phyloP scores from a whole-genome alignment of 2,113 vertebrate genomes.

The Thomomys bottae region DNA sequence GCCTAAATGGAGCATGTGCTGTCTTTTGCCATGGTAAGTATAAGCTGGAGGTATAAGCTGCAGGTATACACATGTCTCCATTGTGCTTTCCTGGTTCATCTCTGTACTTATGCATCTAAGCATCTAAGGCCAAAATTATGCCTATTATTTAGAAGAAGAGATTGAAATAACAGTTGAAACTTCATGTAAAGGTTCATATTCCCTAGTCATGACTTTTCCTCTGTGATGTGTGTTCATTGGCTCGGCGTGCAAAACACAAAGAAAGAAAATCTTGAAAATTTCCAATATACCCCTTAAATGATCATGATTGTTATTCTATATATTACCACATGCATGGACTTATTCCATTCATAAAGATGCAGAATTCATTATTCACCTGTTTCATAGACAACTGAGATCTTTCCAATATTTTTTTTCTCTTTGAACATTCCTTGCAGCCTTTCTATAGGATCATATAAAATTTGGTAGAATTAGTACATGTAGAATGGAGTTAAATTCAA shows the following conservation, averaged over 20 bases:
- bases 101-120: rapidly evolving
- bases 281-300: neutral
- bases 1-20: rapidly evolving
- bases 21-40: neutral
- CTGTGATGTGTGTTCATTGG: neutral
- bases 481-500: constrained; percentile 31
- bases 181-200: neutral
- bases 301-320: neutral
- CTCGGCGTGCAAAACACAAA: neutral
- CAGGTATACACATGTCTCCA: no score
- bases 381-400: neutral
- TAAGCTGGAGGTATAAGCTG: no score
- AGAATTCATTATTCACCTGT: constrained; percentile 11
- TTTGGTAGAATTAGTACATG: constrained; percentile 40
- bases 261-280: neutral
- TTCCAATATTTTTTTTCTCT: neutral
- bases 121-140: neutral
- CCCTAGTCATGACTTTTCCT: neutral
- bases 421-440: neutral
- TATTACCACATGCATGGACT: neutral
- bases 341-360: neutral
- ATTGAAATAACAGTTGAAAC: neutral
- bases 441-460: neutral
- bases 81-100: neutral
- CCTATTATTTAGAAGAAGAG: neutral